Evolutionary conservation across 1,140 invertebrate species (phyloP).

Genomic region (Drosophila sturtevanti): DNA sequence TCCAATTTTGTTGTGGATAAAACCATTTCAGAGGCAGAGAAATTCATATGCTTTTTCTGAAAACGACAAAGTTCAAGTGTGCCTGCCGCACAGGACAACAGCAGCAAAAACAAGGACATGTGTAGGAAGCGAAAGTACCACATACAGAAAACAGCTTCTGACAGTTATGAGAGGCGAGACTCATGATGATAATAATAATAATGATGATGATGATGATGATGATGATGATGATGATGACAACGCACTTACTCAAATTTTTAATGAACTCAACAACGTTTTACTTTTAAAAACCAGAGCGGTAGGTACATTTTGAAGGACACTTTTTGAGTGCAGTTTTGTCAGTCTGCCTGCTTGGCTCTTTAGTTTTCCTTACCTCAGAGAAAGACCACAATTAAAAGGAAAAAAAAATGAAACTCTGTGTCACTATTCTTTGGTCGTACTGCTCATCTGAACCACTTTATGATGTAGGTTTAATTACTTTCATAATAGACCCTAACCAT

Average conservation of each 20-base stretch:
- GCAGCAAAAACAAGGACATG: conserved; percentile 50
- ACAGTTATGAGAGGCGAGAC: conserved; percentile 37
- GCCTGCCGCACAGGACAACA: conserved; percentile 33
- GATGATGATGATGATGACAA: conserved; percentile 63
- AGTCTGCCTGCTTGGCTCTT: not conserved
- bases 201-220: conserved; percentile 56
- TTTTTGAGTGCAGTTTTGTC: conserved; percentile 26
- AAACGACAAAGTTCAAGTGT: conserved; percentile 41
- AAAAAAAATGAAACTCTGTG: conserved; percentile 33
- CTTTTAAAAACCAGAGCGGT: conserved; percentile 52
- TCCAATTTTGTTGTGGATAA: conserved; percentile 47
- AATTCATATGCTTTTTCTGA: conserved; percentile 21
- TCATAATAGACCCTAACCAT: conserved; percentile 22
- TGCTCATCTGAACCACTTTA: not conserved
- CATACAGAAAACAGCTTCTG: conserved; percentile 12
- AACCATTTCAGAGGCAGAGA: conserved; percentile 39
- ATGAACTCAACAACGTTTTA: conserved; percentile 79
- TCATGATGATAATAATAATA: conserved; percentile 40
- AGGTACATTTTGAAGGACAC: conserved; percentile 4
- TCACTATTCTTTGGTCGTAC: conserved; percentile 29
- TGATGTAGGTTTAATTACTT: conserved; percentile 60
- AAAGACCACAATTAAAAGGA: conserved; percentile 29
- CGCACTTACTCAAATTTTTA: conserved; percentile 77
- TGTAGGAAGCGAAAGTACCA: conserved; percentile 25
- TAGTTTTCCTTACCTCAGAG: not conserved